Base-by-base conservation (phyloP, 2,113 vertebrate species). In the Chrysemys picta region DNA sequence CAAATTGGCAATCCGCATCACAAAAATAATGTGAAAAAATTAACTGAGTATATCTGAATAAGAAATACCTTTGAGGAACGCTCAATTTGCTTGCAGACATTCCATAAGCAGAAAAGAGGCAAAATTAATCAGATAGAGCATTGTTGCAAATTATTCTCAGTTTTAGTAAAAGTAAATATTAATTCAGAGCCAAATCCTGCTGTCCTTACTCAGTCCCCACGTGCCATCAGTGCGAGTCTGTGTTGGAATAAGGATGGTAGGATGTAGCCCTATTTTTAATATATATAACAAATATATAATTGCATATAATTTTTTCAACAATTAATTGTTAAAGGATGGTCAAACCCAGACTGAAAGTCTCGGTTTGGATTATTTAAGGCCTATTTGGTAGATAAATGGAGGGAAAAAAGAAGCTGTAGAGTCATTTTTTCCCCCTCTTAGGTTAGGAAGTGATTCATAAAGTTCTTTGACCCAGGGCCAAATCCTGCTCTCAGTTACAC, bases 341-440 rank as follows among this genome's bases (percentile, higher is more conserved):
- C 42, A 91, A 95, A 80, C 14, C 81, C 52, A 6, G 5, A 12
- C 45, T 53, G 56, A 94, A 94, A 92, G 88, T 91, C 80, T 91
- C 24, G 42, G 84, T n/a, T 35, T 84, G 25, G 72, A 45, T 45
- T 31, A 56, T 10, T 80, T 13, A 3, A 91, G 27, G 11, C 31
- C 82, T 88, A 65, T 65, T 35, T 65, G 62, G 31, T 65, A 31
- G 62, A 35, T 65, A 65, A 14, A 65, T 31, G 31, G 13, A 65
- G 7, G n/a, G 16, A 69, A n/a, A 27, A n/a, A 69, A 69, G 31
- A 69, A n/a, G 35, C 7, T 69, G 62, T 69, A 69, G 62, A 19
- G 8, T 69, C 17, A 69, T n/a, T 35, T 69, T n/a, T 19, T 1
- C 59, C 62, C 42, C 31, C 72, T 7, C 21, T 76, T 14, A 76